Evolutionary conservation across 2,888 invertebrate species (phyloP).

Genomic region (Lepidocyrtinus sp.): DNA sequence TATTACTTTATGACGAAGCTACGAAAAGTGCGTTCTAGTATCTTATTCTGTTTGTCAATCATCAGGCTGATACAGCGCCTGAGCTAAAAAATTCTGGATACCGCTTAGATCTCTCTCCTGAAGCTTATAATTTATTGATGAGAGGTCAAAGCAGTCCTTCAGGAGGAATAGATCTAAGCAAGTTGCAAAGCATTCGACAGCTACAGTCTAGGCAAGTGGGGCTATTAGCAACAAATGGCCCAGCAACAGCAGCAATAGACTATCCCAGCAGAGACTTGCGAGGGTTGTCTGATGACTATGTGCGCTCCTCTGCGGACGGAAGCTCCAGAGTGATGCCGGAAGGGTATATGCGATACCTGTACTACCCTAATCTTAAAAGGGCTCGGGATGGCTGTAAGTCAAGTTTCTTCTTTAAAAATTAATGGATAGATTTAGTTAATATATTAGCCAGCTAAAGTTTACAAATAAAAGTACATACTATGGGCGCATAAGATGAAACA

Average conservation of each 20-base stretch:
- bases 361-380: slow-evolving; percentile 51
- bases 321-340: slow-evolving; percentile 20
- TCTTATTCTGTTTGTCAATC: too few species aligned
- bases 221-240: not conserved
- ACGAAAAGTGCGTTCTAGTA: too few species aligned
- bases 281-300: not conserved
- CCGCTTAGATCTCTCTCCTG: not conserved
- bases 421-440: too few species aligned
- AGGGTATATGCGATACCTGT: slow-evolving; percentile 30
- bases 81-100: too few species aligned
- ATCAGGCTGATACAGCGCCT: not conserved
- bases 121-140: not conserved
- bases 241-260: slow-evolving; percentile 24
- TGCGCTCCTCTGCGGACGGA: not conserved
- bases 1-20: too few species aligned
- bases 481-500: too few species aligned
- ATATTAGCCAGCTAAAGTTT: too few species aligned
- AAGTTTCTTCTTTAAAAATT: not conserved
- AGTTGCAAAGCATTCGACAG: not conserved
- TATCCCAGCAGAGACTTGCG: slow-evolving; percentile 35
- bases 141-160: not conserved
- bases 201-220: slow-evolving; percentile 21
- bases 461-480: too few species aligned
- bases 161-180: not conserved
- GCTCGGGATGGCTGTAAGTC: slow-evolving; percentile 59